Conservation (phyloP, 2,888 invertebrate species). For the Trichogramma dendrolimi region DNA sequence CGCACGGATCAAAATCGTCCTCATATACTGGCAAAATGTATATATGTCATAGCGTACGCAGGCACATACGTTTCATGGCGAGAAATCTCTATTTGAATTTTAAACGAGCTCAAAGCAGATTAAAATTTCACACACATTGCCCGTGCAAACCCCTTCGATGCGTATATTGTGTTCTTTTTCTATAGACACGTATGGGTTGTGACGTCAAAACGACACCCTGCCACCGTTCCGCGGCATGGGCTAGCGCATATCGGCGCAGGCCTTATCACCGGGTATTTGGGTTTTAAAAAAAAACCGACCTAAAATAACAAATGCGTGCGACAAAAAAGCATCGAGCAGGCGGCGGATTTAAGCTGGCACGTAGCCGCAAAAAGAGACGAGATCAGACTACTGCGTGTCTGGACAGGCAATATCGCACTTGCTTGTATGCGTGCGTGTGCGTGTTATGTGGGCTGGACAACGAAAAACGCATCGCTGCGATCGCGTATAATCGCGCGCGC, state of each 20-base stretch:
- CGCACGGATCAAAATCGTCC: too few relatives aligned
- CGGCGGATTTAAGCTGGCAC: neutral
- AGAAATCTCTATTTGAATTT: constrained; percentile 27
- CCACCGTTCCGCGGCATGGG: constrained; percentile 14
- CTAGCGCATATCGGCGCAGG: constrained; percentile 8
- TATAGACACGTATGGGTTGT: neutral
- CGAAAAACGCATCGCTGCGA: neutral
- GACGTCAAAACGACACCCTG: neutral
- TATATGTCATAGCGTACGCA: too few relatives aligned
- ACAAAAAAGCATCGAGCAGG: constrained; percentile 1
- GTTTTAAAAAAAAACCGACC: constrained; percentile 1
- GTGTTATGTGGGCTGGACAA: neutral
- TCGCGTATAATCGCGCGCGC: neutral
- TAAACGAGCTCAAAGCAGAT: constrained; percentile 29
- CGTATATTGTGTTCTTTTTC: too few relatives aligned
- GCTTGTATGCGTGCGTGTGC: too few relatives aligned
- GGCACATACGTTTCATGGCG: neutral
- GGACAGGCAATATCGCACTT: too few relatives aligned
- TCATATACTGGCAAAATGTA: too few relatives aligned
- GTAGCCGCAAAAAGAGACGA: too few relatives aligned
- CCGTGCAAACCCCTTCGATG: constrained; percentile 11
- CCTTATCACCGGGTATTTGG: neutral
- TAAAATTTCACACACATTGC: constrained; percentile 26
- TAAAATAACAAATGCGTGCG: constrained; percentile 5
- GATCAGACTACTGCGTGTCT: too few relatives aligned